Percentiles rank a stretch among this genome's conserved stretches.
These are phyloP conservation scores for Anoncus sp. DNA, from an alignment of 2,888 invertebrate species.

Conservation along the genomic window DNA sequence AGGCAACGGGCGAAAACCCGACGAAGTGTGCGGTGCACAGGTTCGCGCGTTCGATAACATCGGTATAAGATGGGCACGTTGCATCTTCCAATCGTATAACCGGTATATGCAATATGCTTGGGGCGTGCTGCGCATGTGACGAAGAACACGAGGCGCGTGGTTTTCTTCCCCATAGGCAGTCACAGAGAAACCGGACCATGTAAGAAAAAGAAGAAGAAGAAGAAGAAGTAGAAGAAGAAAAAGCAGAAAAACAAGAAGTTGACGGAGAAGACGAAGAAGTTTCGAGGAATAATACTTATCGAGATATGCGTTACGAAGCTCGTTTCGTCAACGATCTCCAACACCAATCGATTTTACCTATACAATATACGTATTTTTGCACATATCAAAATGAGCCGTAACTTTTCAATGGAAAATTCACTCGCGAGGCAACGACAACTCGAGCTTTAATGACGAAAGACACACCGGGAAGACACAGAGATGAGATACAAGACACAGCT, in stretches of 20 bases:
- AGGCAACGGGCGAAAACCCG: conserved; percentile 22
- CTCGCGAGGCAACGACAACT: conserved; percentile 2
- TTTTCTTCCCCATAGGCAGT: conserved; percentile 25
- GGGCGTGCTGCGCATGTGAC: conserved; percentile 40
- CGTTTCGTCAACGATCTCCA: conserved; percentile 60
- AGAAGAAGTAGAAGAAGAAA: conserved; percentile 15
- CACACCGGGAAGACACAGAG: conserved; percentile 4
- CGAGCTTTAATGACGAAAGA: background rate
- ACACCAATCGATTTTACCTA: conserved; percentile 23
- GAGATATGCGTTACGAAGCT: conserved; percentile 67
- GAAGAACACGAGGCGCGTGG: conserved; percentile 51
- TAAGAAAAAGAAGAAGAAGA: conserved; percentile 28
- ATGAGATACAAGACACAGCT: conserved; percentile 46
- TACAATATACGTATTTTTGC: conserved; percentile 20
- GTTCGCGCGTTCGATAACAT: conserved; percentile 72
- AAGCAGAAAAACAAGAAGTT: conserved; percentile 16
- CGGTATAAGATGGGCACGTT: conserved; percentile 64
- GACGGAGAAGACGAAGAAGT: conserved; percentile 22
- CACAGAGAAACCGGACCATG: conserved; percentile 5
- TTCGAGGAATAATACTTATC: conserved; percentile 55
- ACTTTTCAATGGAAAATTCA: conserved; percentile 18
- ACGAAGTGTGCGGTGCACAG: conserved; percentile 61
- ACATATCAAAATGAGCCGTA: conserved; percentile 22
- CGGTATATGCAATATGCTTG: conserved; percentile 66
- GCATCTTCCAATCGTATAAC: conserved; percentile 65